These are phyloP conservation scores for Amphibalanus amphitrite DNA, from an alignment of 1,140 invertebrate species.

Conservation along the genomic window DNA sequence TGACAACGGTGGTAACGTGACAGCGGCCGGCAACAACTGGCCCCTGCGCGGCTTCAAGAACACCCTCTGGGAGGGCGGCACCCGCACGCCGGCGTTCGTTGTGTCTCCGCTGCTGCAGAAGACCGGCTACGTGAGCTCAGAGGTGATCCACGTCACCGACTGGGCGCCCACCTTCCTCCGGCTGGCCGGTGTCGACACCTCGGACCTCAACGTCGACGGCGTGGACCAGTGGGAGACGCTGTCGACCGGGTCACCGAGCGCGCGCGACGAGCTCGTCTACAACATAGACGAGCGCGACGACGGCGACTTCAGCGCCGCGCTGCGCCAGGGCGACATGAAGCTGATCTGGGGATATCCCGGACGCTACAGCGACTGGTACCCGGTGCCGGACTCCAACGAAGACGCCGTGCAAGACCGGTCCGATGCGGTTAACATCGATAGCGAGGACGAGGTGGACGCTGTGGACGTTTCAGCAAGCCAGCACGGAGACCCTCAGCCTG, in stretches of 20 bases:
- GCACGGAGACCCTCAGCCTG: too few relatives aligned
- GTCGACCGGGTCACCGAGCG: background rate
- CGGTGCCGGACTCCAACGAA: too few relatives aligned
- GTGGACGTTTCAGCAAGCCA: too few relatives aligned
- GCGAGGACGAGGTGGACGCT: too few relatives aligned
- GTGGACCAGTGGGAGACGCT: conserved; percentile 13
- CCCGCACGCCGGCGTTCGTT: conserved; percentile 27
- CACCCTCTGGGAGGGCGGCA: conserved; percentile 33
- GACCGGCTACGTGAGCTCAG: conserved; percentile 15
- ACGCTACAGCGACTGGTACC: too few relatives aligned
- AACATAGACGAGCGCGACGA: conserved; percentile 8
- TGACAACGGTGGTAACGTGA: conserved; percentile 26
- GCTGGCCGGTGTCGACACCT: conserved; percentile 6
- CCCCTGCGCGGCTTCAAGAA: conserved; percentile 28
- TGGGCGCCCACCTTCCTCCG: conserved; percentile 12
- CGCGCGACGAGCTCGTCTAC: conserved; percentile 10
- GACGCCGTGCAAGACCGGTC: too few relatives aligned
- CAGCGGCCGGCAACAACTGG: conserved; percentile 27
- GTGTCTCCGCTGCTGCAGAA: conserved; percentile 25
- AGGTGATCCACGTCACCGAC: conserved; percentile 14
- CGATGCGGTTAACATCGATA: too few relatives aligned
- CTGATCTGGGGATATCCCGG: too few relatives aligned
- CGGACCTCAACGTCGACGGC: conserved; percentile 6
- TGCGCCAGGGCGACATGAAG: too few relatives aligned
- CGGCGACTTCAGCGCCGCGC: too few relatives aligned